A percentile compares a stretch with the other conserved stretches of the same genome.
Evolutionary conservation across 2,797 vertebrate species (phyloP).

Genomic region (Hafferia zeledoni): DNA sequence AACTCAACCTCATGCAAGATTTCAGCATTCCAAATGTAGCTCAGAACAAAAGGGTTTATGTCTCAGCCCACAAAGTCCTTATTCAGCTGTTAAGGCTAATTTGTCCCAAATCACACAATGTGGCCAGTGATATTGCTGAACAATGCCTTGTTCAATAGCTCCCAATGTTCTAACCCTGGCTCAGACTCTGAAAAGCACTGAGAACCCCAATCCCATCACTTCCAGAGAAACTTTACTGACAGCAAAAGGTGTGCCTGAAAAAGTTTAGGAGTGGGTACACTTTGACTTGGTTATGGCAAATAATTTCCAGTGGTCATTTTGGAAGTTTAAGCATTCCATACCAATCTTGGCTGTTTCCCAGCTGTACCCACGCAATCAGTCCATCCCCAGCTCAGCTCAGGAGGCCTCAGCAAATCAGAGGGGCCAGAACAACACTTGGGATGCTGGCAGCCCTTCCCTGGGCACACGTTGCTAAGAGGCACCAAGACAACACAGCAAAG

Average conservation of each 20-base stretch:
- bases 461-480: constrained; percentile 35
- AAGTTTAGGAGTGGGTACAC: neutral
- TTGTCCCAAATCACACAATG: constrained; percentile 77
- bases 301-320: neutral
- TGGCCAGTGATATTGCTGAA: constrained; percentile 73
- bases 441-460: neutral
- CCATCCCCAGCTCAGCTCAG: neutral
- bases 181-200: neutral
- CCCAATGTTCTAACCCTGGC: constrained; percentile 69
- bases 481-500: constrained; percentile 11
- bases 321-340: neutral
- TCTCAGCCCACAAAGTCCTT: constrained; percentile 71
- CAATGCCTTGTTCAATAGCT: constrained; percentile 73
- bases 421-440: neutral
- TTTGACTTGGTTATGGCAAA: neutral
- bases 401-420: constrained; percentile 29
- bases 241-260: neutral
- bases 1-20: constrained; percentile 73
- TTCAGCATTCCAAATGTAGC: constrained; percentile 72
- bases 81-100: constrained; percentile 79
- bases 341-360: neutral
- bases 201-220: constrained; percentile 5
- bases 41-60: constrained; percentile 75
- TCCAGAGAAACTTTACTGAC: neutral
- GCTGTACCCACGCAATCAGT: neutral